A percentile compares a stretch with the other conserved stretches of the same genome.
phyloP scores from a whole-genome alignment of 2,888 invertebrate genomes.

The Drosophila nr. perissopoda region DNA sequence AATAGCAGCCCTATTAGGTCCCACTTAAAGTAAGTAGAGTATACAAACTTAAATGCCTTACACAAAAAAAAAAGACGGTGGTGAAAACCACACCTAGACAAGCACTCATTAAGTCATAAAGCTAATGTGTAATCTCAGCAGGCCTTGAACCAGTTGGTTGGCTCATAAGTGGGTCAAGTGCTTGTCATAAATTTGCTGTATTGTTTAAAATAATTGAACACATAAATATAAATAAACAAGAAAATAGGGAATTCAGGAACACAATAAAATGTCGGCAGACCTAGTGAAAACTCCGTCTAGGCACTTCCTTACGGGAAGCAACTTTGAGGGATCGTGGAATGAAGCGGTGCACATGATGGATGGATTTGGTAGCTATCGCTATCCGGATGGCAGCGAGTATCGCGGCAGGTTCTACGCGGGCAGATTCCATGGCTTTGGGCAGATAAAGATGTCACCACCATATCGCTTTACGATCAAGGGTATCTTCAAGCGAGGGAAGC shows the following conservation, averaged over 20 bases:
- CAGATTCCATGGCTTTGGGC: constrained; percentile 87
- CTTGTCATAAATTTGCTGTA: constrained; percentile 4
- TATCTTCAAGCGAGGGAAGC: constrained; percentile 87
- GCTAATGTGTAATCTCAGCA: constrained; percentile 68
- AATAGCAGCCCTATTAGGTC: not conserved
- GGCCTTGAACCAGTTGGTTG: constrained; percentile 32
- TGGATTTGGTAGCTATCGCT: constrained; percentile 87
- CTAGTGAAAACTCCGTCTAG: constrained; percentile 1
- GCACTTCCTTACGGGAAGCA: constrained; percentile 86
- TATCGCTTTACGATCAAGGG: constrained; percentile 87
- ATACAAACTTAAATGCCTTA: constrained; percentile 24
- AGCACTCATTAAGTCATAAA: constrained; percentile 70
- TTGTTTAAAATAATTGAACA: constrained; percentile 16
- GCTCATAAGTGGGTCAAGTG: constrained; percentile 33
- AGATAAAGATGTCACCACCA: constrained; percentile 62
- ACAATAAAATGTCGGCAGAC: constrained; percentile 4
- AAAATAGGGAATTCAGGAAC: not conserved
- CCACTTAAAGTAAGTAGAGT: not conserved
- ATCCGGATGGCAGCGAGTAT: constrained; percentile 88
- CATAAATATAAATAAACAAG: not conserved
- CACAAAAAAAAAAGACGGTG: constrained; percentile 10
- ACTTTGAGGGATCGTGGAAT: constrained; percentile 88
- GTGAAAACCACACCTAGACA: constrained; percentile 37
- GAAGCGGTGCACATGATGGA: constrained; percentile 86
- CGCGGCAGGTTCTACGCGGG: constrained; percentile 87